Evolutionary conservation across 2,113 vertebrate genomes (phyloP).

Genomic region (Mormyrus iriodes): DNA sequence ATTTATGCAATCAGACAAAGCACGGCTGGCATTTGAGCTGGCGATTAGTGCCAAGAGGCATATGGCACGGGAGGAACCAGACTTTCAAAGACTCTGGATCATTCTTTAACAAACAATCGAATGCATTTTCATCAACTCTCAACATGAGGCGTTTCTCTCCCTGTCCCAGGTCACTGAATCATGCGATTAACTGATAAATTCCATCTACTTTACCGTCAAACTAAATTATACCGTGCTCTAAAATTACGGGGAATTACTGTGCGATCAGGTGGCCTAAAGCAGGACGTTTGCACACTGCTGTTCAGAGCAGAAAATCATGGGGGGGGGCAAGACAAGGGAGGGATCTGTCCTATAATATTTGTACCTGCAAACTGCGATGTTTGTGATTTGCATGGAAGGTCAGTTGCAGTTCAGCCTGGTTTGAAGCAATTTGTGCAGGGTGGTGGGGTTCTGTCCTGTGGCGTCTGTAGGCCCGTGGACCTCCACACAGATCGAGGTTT

Average conservation of each 20-base stretch:
- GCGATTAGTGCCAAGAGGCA: constrained; percentile 26
- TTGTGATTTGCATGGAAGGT: not conserved
- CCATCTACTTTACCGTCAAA: constrained; percentile 62
- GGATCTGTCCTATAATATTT: not conserved
- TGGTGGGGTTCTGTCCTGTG: not conserved
- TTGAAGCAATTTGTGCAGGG: not conserved
- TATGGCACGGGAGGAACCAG: constrained; percentile 27
- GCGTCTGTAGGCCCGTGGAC: not conserved
- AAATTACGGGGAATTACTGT: constrained; percentile 43
- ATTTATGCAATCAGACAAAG: constrained; percentile 3
- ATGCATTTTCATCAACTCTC: constrained; percentile 62
- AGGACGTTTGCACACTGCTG: not conserved
- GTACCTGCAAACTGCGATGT: not conserved
- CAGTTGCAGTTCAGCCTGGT: not conserved
- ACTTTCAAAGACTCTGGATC: constrained; percentile 46
- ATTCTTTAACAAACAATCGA: constrained; percentile 42
- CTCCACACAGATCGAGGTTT: not conserved
- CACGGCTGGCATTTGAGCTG: not conserved
- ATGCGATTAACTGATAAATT: constrained; percentile 57
- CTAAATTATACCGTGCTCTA: constrained; percentile 51
- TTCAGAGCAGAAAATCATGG: not conserved
- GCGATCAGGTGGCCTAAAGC: constrained; percentile 7
- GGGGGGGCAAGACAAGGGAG: not conserved
- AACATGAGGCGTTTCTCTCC: constrained; percentile 48
- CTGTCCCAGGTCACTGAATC: constrained; percentile 48